Conservation (phyloP, 2,888 invertebrate genomes). For the Caenorhabditis sp. region DNA sequence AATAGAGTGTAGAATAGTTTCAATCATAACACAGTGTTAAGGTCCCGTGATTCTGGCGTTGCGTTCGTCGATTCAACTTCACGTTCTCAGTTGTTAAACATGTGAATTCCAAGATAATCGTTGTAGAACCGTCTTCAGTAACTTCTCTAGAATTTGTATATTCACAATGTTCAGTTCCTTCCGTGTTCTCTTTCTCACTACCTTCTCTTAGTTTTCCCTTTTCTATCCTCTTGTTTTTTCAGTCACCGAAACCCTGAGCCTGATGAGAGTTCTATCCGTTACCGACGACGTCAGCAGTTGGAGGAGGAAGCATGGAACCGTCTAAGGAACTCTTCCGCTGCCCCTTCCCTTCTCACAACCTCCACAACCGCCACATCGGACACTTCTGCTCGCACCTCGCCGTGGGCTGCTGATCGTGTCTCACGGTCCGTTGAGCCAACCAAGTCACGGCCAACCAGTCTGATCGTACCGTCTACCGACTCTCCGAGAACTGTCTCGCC, state of each 20-base stretch:
- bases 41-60: conserved; percentile 12
- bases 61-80: background rate
- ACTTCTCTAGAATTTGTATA: conserved; percentile 1
- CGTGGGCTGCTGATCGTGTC: conserved; percentile 53
- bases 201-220: background rate
- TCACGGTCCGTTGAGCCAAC: conserved; percentile 45
- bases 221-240: conserved; percentile 22
- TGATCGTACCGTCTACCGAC: conserved; percentile 28
- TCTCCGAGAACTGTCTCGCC: conserved; percentile 52
- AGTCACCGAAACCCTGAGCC: conserved; percentile 53
- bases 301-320: conserved; percentile 76
- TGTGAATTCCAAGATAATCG: too few relatives aligned
- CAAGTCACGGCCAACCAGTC: conserved; percentile 52
- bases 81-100: background rate
- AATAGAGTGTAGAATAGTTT: conserved; percentile 5
- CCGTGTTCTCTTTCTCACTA: background rate
- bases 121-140: too few relatives aligned
- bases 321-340: conserved; percentile 55
- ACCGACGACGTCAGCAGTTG: conserved; percentile 72
- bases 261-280: conserved; percentile 66
- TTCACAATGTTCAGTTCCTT: background rate
- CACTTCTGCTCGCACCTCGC: conserved; percentile 32
- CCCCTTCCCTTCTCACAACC: conserved; percentile 42
- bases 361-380: conserved; percentile 26
- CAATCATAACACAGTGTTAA: conserved; percentile 25